phyloP scores from a whole-genome alignment of 2,888 invertebrate species.

The Cantharis lateralis region DNA sequence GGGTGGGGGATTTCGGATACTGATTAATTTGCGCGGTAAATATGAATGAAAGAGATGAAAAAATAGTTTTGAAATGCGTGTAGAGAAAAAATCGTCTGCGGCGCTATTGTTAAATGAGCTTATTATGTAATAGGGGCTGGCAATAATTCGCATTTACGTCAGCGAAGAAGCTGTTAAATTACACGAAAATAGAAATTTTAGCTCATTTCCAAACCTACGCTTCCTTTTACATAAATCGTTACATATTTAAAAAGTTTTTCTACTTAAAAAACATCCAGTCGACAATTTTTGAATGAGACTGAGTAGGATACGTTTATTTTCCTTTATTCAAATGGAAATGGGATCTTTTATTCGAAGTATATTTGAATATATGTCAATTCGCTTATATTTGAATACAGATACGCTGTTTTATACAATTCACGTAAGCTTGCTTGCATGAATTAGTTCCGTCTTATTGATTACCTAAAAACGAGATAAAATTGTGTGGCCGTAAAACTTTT shows the following conservation, averaged over 20 bases:
- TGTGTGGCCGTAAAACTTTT: neutral
- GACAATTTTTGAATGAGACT: constrained; percentile 36
- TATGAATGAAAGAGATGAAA: no score
- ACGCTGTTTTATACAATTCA: constrained; percentile 31
- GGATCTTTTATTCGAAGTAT: constrained; percentile 35
- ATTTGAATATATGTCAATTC: constrained; percentile 39
- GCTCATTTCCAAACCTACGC: neutral
- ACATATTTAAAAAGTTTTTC: constrained; percentile 22
- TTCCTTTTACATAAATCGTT: constrained; percentile 15
- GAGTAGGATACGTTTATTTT: constrained; percentile 37
- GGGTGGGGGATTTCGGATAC: no score
- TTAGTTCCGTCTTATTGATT: constrained; percentile 31
- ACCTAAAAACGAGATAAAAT: constrained; percentile 19
- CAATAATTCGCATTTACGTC: neutral
- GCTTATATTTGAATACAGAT: constrained; percentile 31
- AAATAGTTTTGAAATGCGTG: no score
- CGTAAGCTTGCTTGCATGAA: constrained; percentile 27
- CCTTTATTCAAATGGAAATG: constrained; percentile 37
- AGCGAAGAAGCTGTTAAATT: neutral
- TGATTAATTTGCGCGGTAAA: no score
- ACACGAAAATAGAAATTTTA: neutral
- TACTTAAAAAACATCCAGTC: constrained; percentile 27
- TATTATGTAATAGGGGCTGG: neutral
- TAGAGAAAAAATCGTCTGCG: no score
- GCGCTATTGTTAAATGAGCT: no score